Evolutionary conservation across 2,888 invertebrate genomes (phyloP).

Genomic region (Prosapia bicincta): DNA sequence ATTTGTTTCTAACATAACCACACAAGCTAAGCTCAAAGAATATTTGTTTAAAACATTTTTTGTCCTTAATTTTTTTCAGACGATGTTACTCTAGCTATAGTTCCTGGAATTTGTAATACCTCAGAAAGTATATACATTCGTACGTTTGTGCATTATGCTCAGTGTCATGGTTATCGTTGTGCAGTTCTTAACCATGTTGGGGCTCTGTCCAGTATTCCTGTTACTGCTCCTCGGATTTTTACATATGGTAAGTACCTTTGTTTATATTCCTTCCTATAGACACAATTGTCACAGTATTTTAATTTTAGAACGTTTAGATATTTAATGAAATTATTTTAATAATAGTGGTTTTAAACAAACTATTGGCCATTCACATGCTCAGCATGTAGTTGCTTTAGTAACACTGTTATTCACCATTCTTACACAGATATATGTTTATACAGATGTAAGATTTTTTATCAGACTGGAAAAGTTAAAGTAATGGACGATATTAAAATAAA

Average conservation of each 20-base stretch:
- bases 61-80: constrained; percentile 52
- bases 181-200: constrained; percentile 94
- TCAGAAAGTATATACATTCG: constrained; percentile 93
- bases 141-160: constrained; percentile 89
- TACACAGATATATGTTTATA: no score
- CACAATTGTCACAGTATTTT: background rate
- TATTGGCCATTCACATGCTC: no score
- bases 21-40: no score
- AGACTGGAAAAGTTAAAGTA: no score
- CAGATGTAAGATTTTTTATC: no score
- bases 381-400: no score
- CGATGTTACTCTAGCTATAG: constrained; percentile 83
- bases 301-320: background rate
- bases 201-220: constrained; percentile 76
- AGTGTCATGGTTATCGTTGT: constrained; percentile 86
- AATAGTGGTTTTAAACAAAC: no score
- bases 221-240: constrained; percentile 86
- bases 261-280: background rate
- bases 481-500: no score
- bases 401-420: no score
- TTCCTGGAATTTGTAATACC: constrained; percentile 91
- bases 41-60: no score
- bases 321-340: background rate
- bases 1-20: no score
- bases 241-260: constrained; percentile 76